phyloP scores from a whole-genome alignment of 2,797 vertebrate species.

The Martes flavigula region DNA sequence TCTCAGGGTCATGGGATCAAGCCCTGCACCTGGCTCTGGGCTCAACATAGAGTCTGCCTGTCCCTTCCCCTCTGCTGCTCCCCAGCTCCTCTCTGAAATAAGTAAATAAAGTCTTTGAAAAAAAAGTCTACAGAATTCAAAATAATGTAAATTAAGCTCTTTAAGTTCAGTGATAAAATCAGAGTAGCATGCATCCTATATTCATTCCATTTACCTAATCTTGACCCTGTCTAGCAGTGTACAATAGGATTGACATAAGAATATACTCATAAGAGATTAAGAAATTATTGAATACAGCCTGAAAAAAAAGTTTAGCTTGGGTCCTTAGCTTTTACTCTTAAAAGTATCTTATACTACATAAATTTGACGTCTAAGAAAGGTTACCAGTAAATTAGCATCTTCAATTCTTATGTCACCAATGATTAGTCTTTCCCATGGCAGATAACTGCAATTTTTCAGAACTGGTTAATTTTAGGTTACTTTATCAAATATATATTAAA shows the following conservation, averaged over 20 bases:
- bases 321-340: background rate
- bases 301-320: background rate
- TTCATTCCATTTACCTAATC: background rate
- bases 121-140: background rate
- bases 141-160: background rate
- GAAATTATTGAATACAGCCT: background rate
- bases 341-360: too few species aligned
- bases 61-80: background rate
- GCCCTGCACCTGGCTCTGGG: too few species aligned
- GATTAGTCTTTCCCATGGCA: background rate
- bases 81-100: background rate
- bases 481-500: constrained; percentile 29
- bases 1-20: background rate
- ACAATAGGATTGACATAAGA: background rate
- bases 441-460: background rate
- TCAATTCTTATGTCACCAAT: background rate
- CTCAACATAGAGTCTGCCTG: background rate
- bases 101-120: background rate
- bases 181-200: background rate
- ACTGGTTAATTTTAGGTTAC: background rate
- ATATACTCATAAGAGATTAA: background rate
- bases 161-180: background rate
- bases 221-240: background rate
- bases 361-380: background rate
- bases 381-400: background rate